phyloP scores from a whole-genome alignment of 1,140 invertebrate genomes.

The Saccostrea glomerata region DNA sequence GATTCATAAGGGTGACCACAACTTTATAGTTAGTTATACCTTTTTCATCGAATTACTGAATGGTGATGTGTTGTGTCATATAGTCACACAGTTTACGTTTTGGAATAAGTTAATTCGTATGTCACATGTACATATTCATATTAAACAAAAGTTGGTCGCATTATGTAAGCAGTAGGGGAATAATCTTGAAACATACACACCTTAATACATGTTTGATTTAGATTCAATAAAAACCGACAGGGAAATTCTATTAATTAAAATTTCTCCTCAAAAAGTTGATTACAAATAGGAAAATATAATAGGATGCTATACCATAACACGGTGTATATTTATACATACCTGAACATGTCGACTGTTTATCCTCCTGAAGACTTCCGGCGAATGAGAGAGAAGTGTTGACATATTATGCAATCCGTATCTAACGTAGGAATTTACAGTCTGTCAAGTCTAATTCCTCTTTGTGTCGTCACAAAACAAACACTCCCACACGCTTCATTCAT shows the following conservation, averaged over 20 bases:
- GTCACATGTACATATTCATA: too few relatives aligned
- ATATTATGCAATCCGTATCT: not conserved
- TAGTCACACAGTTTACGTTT: too few relatives aligned
- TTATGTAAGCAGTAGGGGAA: too few relatives aligned
- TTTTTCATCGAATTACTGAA: too few relatives aligned
- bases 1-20: too few relatives aligned
- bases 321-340: not conserved
- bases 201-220: too few relatives aligned
- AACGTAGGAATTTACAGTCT: not conserved
- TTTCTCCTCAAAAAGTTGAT: not conserved
- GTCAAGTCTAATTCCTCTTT: not conserved
- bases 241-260: not conserved
- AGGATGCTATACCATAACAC: not conserved
- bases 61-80: too few relatives aligned
- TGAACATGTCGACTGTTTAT: not conserved
- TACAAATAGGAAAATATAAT: not conserved
- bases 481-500: slow-evolving; percentile 25
- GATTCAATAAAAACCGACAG: too few relatives aligned
- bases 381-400: not conserved
- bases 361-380: not conserved
- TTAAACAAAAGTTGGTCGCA: too few relatives aligned
- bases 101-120: too few relatives aligned
- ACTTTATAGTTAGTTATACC: too few relatives aligned
- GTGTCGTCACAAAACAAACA: slow-evolving; percentile 1
- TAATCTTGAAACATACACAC: too few relatives aligned